Conservation (phyloP, 2,797 vertebrate species). For the Sphaeramia orbicularis region DNA sequence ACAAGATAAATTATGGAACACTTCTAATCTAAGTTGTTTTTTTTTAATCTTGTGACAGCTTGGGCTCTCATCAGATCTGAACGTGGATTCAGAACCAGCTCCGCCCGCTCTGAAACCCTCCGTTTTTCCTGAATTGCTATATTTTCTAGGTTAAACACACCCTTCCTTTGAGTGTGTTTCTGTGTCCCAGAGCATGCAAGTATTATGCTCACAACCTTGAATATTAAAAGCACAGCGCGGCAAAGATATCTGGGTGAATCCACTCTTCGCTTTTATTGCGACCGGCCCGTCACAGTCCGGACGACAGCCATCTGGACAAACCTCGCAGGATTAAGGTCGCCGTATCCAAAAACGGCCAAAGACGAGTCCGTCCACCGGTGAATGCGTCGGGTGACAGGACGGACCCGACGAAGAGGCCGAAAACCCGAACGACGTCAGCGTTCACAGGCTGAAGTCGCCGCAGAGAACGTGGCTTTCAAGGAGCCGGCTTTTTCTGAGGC, state of each 20-base stretch:
- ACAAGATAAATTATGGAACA: no score
- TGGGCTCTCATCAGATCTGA: no score
- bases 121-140: constrained; percentile 61
- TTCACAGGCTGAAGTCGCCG: no score
- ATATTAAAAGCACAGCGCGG: constrained; percentile 67
- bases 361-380: no score
- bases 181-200: constrained; percentile 67
- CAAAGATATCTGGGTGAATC: constrained; percentile 55
- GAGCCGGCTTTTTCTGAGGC: no score
- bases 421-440: no score
- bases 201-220: constrained; percentile 71
- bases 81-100: constrained; percentile 48
- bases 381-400: no score
- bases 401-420: no score
- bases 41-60: no score
- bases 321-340: constrained; percentile 56
- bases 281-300: constrained; percentile 31
- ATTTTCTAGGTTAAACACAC: constrained; percentile 74
- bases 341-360: constrained; percentile 65
- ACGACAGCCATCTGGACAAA: constrained; percentile 71
- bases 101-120: constrained; percentile 42
- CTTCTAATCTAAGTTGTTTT: no score
- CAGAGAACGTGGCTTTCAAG: no score
- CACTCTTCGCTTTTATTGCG: constrained; percentile 43
- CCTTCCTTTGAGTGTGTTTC: constrained; percentile 64